These are phyloP conservation scores for Lobophora halterata DNA, from an alignment of 2,888 invertebrate species.

Conservation along the genomic window DNA sequence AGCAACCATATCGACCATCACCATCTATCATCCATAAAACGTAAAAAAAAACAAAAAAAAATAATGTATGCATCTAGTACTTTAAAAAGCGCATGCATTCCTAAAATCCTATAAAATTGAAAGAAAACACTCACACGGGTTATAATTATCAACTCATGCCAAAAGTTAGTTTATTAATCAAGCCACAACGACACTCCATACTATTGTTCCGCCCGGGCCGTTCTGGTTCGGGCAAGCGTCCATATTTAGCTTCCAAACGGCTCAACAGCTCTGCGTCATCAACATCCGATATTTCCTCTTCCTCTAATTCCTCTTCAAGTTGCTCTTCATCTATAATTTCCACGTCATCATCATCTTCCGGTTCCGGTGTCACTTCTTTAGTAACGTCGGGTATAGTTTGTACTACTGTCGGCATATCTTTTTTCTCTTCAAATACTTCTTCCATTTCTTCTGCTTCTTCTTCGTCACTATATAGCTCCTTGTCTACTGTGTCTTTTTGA, in stretches of 20 bases:
- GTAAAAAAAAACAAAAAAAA: slow-evolving; percentile 1
- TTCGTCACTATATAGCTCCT: slow-evolving; percentile 65
- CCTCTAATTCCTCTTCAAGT: slow-evolving; percentile 73
- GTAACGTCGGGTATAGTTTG: slow-evolving; percentile 27
- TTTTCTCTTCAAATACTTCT: slow-evolving; percentile 30
- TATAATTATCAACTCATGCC: slow-evolving; percentile 72
- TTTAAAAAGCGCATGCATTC: not conserved
- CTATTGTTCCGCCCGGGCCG: slow-evolving; percentile 65
- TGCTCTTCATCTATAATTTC: slow-evolving; percentile 74
- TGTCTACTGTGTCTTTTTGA: slow-evolving; percentile 40
- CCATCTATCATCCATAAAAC: slow-evolving; percentile 1
- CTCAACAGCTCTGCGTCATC: slow-evolving; percentile 86
- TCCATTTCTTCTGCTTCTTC: slow-evolving; percentile 57
- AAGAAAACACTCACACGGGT: slow-evolving; percentile 63
- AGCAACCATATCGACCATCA: too few relatives aligned
- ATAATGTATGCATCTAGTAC: not conserved
- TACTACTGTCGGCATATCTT: slow-evolving; percentile 6
- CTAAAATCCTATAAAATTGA: slow-evolving; percentile 14
- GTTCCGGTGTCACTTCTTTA: slow-evolving; percentile 45
- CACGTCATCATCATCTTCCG: slow-evolving; percentile 65
- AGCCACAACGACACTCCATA: slow-evolving; percentile 54
- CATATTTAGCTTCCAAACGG: slow-evolving; percentile 87
- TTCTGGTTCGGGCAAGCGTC: slow-evolving; percentile 82
- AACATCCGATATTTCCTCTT: slow-evolving; percentile 82
- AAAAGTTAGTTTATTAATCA: slow-evolving; percentile 31